phyloP scores from a whole-genome alignment of 2,888 invertebrate species.

The Ganaspis brasiliensis region DNA sequence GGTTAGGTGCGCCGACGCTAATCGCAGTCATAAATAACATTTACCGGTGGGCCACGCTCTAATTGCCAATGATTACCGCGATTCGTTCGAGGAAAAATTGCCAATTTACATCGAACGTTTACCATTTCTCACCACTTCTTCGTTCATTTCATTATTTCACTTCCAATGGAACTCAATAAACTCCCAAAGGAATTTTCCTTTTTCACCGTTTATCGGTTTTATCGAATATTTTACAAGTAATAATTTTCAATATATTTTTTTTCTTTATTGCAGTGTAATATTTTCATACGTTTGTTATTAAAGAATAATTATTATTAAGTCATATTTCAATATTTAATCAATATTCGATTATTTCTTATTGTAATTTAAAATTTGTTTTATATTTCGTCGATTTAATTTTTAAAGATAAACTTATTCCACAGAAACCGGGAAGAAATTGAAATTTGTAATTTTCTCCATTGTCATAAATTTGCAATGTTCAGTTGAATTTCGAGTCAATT shows the following conservation, averaged over 20 bases:
- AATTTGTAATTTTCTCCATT: slow-evolving; percentile 45
- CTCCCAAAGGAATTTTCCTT: not conserved
- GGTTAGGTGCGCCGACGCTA: slow-evolving; percentile 74
- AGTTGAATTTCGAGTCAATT: slow-evolving; percentile 72
- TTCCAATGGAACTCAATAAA: not conserved
- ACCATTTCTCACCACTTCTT: slow-evolving; percentile 59
- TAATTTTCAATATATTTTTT: too few species aligned
- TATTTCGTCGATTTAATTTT: too few species aligned
- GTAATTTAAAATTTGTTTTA: too few species aligned
- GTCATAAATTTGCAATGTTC: slow-evolving; percentile 71
- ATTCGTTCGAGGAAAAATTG: slow-evolving; percentile 64
- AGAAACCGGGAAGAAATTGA: not conserved
- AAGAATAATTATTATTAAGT: too few species aligned
- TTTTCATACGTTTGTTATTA: too few species aligned
- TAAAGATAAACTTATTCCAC: too few species aligned
- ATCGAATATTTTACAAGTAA: too few species aligned
- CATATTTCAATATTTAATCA: too few species aligned
- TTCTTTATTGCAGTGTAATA: too few species aligned
- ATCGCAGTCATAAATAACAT: slow-evolving; percentile 77
- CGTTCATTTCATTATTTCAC: not conserved
- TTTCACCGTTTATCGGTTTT: not conserved
- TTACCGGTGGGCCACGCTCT: slow-evolving; percentile 71
- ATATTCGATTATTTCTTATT: too few species aligned
- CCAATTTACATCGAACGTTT: slow-evolving; percentile 67
- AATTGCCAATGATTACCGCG: slow-evolving; percentile 77